Conservation (phyloP, 2,797 vertebrate species). For the Clarias laeviceps region DNA sequence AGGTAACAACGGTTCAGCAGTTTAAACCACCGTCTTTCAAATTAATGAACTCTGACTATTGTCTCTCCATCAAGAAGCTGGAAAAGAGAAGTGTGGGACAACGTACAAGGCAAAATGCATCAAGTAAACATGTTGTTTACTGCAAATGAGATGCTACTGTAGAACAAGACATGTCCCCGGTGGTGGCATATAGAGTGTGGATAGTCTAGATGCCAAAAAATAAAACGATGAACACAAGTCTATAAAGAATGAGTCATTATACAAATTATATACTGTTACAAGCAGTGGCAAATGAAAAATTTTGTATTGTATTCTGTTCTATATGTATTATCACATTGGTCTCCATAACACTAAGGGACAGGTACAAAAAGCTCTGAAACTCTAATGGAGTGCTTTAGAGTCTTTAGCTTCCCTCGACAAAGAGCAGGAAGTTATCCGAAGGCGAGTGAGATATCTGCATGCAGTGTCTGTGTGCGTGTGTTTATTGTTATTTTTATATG, state of each 20-base stretch:
- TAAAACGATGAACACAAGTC: neutral
- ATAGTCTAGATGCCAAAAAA: neutral
- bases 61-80: neutral
- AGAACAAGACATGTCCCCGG: neutral
- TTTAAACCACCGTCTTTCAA: neutral
- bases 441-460: constrained; percentile 43
- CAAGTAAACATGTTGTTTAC: neutral
- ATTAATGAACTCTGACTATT: neutral
- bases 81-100: neutral
- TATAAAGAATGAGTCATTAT: neutral
- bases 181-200: neutral
- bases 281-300: neutral
- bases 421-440: constrained; percentile 18
- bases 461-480: constrained; percentile 26
- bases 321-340: neutral
- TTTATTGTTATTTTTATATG: constrained; percentile 50
- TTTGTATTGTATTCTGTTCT: neutral
- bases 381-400: neutral
- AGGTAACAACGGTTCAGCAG: neutral
- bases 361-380: neutral
- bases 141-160: too few relatives aligned
- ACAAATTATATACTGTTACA: neutral
- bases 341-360: neutral
- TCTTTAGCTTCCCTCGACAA: neutral
- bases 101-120: neutral